Conservation (phyloP, 2,113 vertebrate species). For the Saguinus imperator region DNA sequence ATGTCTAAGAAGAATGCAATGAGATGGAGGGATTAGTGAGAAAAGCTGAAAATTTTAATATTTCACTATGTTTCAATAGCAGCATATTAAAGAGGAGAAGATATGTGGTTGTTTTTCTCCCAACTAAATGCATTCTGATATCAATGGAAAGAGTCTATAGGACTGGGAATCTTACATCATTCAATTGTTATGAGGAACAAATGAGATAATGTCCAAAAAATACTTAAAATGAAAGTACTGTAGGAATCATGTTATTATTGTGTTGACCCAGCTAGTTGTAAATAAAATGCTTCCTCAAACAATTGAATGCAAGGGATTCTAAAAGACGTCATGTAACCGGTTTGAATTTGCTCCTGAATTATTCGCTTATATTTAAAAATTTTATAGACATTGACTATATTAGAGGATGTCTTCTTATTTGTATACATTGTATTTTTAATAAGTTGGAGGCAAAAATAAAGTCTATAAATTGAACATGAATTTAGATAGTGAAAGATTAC, state of each 20-base stretch:
- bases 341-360: slow-evolving; percentile 25
- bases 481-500: background rate
- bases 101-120: background rate
- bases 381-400: background rate
- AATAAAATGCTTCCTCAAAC: slow-evolving; percentile 51
- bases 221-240: background rate
- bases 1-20: background rate
- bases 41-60: background rate
- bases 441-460: slow-evolving; percentile 28
- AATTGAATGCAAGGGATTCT: background rate
- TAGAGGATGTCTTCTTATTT: background rate
- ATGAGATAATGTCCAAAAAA: slow-evolving; percentile 24
- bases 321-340: background rate
- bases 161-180: background rate
- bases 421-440: background rate
- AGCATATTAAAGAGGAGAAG: background rate
- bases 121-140: background rate
- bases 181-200: background rate
- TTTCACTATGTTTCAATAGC: too few species aligned
- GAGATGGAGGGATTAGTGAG: background rate
- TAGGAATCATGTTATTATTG: background rate
- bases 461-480: background rate
- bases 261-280: background rate
- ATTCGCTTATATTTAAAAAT: background rate
- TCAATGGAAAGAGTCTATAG: background rate